Percentiles rank a stretch among this genome's conserved stretches.
These are phyloP conservation scores for Drosophila jambulina DNA, from an alignment of 1,140 invertebrate genomes.

Conservation along the genomic window DNA sequence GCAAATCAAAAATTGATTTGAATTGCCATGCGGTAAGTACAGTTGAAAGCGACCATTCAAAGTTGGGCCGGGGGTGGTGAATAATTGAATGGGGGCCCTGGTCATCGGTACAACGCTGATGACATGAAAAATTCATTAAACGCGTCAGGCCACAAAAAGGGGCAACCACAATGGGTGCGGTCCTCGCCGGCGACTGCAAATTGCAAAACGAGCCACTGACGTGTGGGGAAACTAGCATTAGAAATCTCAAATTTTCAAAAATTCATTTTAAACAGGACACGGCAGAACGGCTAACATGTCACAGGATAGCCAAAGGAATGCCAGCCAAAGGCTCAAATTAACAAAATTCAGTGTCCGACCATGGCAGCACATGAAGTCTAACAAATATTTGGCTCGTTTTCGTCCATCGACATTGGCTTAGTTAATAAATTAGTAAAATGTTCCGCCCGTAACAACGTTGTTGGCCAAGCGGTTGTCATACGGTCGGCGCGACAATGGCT, in stretches of 20 bases:
- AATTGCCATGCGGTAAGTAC: conserved; percentile 76
- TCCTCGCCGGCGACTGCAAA: conserved; percentile 30
- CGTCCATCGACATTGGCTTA: conserved; percentile 41
- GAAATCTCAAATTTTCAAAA: conserved; percentile 43
- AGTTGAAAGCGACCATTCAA: conserved; percentile 50
- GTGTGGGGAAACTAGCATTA: conserved; percentile 19
- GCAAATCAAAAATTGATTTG: conserved; percentile 81
- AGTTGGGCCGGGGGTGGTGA: conserved; percentile 19
- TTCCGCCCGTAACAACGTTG: conserved; percentile 36
- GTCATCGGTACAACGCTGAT: conserved; percentile 40
- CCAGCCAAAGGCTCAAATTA: conserved; percentile 19
- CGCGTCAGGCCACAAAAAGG: conserved; percentile 68
- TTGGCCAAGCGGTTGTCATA: conserved; percentile 53
- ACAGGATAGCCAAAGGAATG: neutral
- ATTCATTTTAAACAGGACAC: conserved; percentile 21
- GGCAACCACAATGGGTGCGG: conserved; percentile 45
- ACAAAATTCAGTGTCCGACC: conserved; percentile 21
- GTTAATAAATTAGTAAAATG: conserved; percentile 83
- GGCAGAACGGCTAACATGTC: neutral
- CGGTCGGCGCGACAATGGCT: conserved; percentile 34
- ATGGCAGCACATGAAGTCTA: conserved; percentile 17
- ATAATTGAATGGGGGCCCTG: conserved; percentile 47
- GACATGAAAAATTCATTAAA: conserved; percentile 80
- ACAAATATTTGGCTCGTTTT: conserved; percentile 65
- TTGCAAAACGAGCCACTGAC: conserved; percentile 34